Conservation (phyloP, 2,888 invertebrate species). For the Heliconius sara region DNA sequence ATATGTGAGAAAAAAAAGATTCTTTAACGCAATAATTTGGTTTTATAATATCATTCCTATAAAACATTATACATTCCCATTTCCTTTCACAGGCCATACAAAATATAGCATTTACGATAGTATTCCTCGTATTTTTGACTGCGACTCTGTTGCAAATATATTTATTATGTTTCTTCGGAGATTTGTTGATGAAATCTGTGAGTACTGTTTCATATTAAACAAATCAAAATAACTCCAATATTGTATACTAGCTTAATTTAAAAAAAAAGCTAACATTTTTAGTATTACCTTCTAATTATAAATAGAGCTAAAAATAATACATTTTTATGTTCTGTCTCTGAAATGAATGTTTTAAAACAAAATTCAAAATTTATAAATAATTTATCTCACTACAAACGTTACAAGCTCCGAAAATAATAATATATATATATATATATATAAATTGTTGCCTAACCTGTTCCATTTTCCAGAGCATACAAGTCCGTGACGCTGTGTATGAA, state of each 20-base stretch:
- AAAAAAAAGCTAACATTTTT: too few species aligned
- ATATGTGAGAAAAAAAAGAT: too few species aligned
- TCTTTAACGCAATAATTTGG: neutral
- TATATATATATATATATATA: neutral
- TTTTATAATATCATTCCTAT: neutral
- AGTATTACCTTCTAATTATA: too few species aligned
- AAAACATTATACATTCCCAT: neutral
- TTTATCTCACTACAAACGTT: too few species aligned
- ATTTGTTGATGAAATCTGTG: constrained; percentile 65
- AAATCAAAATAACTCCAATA: too few species aligned
- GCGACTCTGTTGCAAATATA: constrained; percentile 64
- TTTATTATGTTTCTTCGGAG: constrained; percentile 68
- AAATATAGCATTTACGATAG: constrained; percentile 54
- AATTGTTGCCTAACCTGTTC: neutral
- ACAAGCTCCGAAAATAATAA: neutral
- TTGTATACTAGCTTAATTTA: too few species aligned
- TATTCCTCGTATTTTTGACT: constrained; percentile 62
- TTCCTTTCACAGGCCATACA: constrained; percentile 55
- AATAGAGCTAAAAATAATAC: too few species aligned
- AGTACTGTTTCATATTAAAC: constrained; percentile 26
- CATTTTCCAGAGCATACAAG: constrained; percentile 58
- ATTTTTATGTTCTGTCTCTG: too few species aligned
- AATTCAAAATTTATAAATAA: too few species aligned
- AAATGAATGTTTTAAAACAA: too few species aligned
- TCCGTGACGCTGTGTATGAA: constrained; percentile 62